Conservation (phyloP, 2,113 vertebrate species). For the Ciconia maguari region DNA sequence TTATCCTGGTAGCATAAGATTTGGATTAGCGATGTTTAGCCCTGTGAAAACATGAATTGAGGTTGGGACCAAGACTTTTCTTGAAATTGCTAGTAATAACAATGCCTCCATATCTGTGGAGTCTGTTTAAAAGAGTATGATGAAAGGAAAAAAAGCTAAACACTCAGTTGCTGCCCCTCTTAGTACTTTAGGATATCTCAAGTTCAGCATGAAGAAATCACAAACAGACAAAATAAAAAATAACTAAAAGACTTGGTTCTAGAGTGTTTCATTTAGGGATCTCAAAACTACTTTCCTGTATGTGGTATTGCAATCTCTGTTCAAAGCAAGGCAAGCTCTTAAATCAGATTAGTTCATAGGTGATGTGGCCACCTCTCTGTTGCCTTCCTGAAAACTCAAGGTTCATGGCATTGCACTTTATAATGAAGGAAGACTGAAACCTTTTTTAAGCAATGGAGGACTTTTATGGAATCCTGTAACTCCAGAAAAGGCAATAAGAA, state of each 20-base stretch:
- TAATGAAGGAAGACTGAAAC: neutral
- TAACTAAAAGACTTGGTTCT: neutral
- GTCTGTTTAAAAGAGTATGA: neutral
- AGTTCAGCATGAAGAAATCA: neutral
- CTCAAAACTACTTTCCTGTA: neutral
- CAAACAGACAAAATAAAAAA: neutral
- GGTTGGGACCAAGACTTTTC: neutral
- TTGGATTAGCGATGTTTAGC: neutral
- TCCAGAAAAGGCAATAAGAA: neutral
- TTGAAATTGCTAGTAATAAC: neutral
- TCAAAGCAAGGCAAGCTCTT: neutral
- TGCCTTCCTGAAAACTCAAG: neutral
- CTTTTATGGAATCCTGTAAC: neutral
- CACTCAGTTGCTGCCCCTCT: neutral
- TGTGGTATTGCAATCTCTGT: neutral
- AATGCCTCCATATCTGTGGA: neutral
- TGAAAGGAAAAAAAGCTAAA: neutral
- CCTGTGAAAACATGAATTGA: neutral
- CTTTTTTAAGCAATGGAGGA: neutral
- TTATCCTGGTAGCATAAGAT: neutral
- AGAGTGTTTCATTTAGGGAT: neutral
- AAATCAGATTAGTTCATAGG: neutral
- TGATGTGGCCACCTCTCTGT: neutral
- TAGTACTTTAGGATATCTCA: neutral
- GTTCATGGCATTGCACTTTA: neutral